Evolutionary conservation across 1,140 invertebrate genomes (phyloP).

Genomic region (Ruditapes philippinarum): DNA sequence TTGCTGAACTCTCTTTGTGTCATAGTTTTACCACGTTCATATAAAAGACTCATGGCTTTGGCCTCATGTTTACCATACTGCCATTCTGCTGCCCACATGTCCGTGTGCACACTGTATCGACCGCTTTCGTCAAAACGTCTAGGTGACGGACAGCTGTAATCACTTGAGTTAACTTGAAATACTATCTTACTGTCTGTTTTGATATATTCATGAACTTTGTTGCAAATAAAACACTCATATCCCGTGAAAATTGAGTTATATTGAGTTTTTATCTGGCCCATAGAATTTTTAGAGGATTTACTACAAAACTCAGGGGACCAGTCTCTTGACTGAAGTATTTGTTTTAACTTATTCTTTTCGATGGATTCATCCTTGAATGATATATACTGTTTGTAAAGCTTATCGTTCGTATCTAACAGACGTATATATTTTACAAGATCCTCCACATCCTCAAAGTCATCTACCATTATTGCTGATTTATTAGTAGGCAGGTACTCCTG

Average conservation of each 20-base stretch:
- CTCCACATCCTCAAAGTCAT: constrained; percentile 88
- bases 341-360: constrained; percentile 85
- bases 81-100: constrained; percentile 41
- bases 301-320: constrained; percentile 74
- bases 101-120: constrained; percentile 44
- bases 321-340: constrained; percentile 86
- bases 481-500: constrained; percentile 73
- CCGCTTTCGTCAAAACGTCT: constrained; percentile 81
- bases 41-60: background rate
- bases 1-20: constrained; percentile 38
- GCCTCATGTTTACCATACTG: constrained; percentile 49
- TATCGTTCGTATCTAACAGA: constrained; percentile 88
- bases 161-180: constrained; percentile 71
- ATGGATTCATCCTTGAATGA: constrained; percentile 88
- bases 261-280: constrained; percentile 72
- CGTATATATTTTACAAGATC: constrained; percentile 88
- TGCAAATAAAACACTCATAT: constrained; percentile 91
- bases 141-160: constrained; percentile 88
- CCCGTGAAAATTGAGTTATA: constrained; percentile 86
- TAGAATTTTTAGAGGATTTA: background rate
- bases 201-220: constrained; percentile 82
- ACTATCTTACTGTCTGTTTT: constrained; percentile 49
- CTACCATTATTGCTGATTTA: constrained; percentile 89
- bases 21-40: background rate
- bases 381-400: constrained; percentile 89